These are phyloP conservation scores for Stenotaenia linearis DNA, from an alignment of 2,888 invertebrate genomes.

Conservation along the genomic window DNA sequence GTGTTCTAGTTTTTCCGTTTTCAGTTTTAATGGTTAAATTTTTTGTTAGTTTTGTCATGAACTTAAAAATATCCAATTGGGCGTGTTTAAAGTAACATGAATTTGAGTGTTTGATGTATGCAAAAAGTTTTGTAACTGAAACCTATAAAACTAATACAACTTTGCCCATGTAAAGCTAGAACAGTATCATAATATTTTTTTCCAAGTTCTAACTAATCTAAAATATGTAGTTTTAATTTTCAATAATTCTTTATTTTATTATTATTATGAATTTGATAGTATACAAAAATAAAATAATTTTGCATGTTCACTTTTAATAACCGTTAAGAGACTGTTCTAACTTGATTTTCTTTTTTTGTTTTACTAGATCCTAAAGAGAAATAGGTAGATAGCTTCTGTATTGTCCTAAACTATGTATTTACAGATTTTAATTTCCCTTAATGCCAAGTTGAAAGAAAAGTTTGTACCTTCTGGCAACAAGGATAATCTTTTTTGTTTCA, in stretches of 20 bases:
- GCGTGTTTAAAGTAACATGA: conserved; percentile 2
- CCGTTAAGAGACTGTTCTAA: conserved; percentile 19
- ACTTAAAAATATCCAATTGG: conserved; percentile 15
- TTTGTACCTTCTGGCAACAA: conserved; percentile 8
- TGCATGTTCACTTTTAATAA: neutral
- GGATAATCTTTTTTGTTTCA: neutral
- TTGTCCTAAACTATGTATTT: conserved; percentile 24
- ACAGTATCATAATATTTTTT: conserved; percentile 7
- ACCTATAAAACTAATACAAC: conserved; percentile 9
- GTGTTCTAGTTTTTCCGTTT: conserved; percentile 19
- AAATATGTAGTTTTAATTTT: neutral
- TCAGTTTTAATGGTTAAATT: conserved; percentile 16
- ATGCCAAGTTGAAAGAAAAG: conserved; percentile 7
- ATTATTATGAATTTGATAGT: neutral
- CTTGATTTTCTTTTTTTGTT: neutral
- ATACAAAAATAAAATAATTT: neutral
- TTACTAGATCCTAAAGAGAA: conserved; percentile 13
- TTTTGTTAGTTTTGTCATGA: conserved; percentile 12
- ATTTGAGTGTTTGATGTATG: conserved; percentile 1
- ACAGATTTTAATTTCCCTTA: conserved; percentile 17
- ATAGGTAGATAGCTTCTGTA: conserved; percentile 27
- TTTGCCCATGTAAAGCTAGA: conserved; percentile 4
- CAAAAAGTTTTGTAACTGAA: conserved; percentile 17
- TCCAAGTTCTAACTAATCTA: neutral
- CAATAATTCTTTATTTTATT: neutral